Base-by-base conservation (phyloP, 2,888 invertebrate genomes). In the Merodon equestris region DNA sequence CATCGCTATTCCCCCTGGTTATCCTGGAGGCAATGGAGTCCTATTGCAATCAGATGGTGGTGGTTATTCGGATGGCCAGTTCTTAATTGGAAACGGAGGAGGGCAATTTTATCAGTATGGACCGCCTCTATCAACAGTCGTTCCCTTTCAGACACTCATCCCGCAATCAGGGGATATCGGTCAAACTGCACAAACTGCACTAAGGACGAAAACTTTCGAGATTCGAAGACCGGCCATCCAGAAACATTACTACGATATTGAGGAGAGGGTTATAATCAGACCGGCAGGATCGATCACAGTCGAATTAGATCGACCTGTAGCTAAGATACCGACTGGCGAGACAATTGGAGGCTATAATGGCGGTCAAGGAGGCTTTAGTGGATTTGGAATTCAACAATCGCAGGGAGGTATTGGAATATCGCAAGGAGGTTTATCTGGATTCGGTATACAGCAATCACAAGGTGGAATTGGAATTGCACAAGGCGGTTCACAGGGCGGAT, bases 181-280 rank as follows among this genome's bases (percentile, higher is more conserved):
- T 4, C 27, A 27, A n/a, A n/a, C n/a, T n/a, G n/a, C n/a, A n/a
- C 91, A 91, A 82, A 91, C 91, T 0, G 91, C 91, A 1, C 87
- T 88, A 14, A 91, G 91, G 81, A 91, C 91, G 18, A 90, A 91
- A 63, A 91, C 90, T 77, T 90, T 90, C 83, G 91, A 91, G 84
- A 89, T 92, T 9, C 90, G 92, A 72, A 90, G 92, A 75, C 92
- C 92, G 45, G 92, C 91, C 38, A 91, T 92, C 73, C 91, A 92
- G 82, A 92, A 92, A 85, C 91, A 92, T 84, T 92, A 92, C 86
- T 92, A 91, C 85, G 92, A 92, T 83, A 91, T 92, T 81, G 92
- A 92, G 83, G 91, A 92, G 83, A 90, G 91, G 51, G 90, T 91
- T 17, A 88, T 92, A 14, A 90, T 92, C 47, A 90, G 92, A 19